Evolutionary conservation across 2,888 invertebrate species (phyloP).

Genomic region (Lithophane socia): DNA sequence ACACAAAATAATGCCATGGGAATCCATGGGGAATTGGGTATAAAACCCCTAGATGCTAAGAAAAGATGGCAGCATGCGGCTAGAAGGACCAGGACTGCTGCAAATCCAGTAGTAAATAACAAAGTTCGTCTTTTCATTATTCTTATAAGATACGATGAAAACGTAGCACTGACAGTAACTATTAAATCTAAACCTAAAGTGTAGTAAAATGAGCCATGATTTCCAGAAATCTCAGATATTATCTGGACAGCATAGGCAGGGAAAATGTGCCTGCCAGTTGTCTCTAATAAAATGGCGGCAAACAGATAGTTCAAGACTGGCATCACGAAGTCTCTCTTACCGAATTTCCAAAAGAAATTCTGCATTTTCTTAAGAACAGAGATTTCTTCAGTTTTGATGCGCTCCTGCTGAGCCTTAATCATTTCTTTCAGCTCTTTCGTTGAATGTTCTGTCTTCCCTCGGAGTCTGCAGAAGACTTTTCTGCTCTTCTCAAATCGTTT

Average conservation of each 20-base stretch:
- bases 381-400: neutral
- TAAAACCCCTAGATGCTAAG: constrained; percentile 50
- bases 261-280: constrained; percentile 70
- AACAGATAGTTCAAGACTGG: constrained; percentile 66
- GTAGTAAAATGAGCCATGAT: constrained; percentile 63
- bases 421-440: constrained; percentile 69
- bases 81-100: constrained; percentile 61
- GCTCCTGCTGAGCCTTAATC: constrained; percentile 69
- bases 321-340: constrained; percentile 55
- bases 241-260: constrained; percentile 73
- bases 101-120: constrained; percentile 70
- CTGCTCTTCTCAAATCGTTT: constrained; percentile 85
- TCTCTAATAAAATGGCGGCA: constrained; percentile 66
- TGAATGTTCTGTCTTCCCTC: constrained; percentile 79
- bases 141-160: constrained; percentile 60
- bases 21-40: constrained; percentile 61
- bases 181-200: constrained; percentile 70
- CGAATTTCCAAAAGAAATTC: constrained; percentile 48
- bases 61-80: constrained; percentile 64
- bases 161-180: constrained; percentile 63
- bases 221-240: constrained; percentile 65
- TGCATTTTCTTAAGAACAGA: neutral
- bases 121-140: constrained; percentile 68
- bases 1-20: constrained; percentile 64
- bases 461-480: constrained; percentile 86